Base-by-base conservation (phyloP, 53 echinoderm and acorn worm genomes). In the Temnopleurus reevesii region DNA sequence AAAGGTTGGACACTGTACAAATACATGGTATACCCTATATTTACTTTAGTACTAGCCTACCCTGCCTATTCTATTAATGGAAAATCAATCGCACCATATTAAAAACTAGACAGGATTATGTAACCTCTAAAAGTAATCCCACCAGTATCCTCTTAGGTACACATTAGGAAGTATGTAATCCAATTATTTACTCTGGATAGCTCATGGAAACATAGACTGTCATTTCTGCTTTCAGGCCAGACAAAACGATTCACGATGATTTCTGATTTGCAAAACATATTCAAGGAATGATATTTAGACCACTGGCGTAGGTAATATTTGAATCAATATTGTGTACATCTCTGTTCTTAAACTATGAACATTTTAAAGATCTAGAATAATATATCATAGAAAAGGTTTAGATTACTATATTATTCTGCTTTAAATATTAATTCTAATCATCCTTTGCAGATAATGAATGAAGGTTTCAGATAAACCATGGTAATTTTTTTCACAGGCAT, bases 101-200 rank as follows among this genome's bases (percentile, higher is more conserved):
- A 71, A 41, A 71, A 23, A 38, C n/a, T 71, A 71, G 71, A 71
- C 71, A 71, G 36, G 43, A 71, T 71, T 71, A 71, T 23, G 41
- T 71, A 71, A 71, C 71, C 71, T 71, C 24, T 71, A 38, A 71
- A 71, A 18, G 19, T 71, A 71, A 71, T 71, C 71, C 23, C 36
- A 71, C 71, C 71, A 21, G 41, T 71, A 71, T 71, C 71, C 71
- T 71, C 71, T 71, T 8, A 71, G 71, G 41, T n/a, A 19, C 41
- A 71, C 21, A 41, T 41, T 71, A 6, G 41, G 38, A 71, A 71
- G 41, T 36, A 41, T 71, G 71, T 71, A 71, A 71, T 71, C 71
- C 71, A 41, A 71, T 71, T 19, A 71, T 23, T 71, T n/a, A n/a
- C n/a, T 19, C 41, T 41, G n/a, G 36, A n/a, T 38, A 41, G 23